A percentile compares a stretch with the other conserved stretches of the same genome.
Evolutionary conservation across 1,140 invertebrate genomes (phyloP).

Genomic region (Leptinotarsa texana): DNA sequence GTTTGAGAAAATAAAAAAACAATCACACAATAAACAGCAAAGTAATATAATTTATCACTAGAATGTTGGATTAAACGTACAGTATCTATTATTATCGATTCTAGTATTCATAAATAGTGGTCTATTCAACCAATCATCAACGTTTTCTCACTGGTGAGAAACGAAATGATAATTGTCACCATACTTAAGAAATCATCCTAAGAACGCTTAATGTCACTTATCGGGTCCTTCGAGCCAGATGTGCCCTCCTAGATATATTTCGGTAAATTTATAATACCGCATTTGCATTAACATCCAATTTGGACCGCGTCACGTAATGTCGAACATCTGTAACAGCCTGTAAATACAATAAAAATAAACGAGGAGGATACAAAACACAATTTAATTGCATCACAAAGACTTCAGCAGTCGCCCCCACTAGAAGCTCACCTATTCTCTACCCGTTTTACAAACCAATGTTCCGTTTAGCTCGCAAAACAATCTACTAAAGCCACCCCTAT

Average conservation of each 20-base stretch:
- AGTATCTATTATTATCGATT: too few relatives aligned
- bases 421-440: neutral
- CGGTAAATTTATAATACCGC: neutral
- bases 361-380: neutral
- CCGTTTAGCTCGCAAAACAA: constrained; percentile 22
- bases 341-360: constrained; percentile 4
- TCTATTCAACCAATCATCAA: too few relatives aligned
- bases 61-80: too few relatives aligned
- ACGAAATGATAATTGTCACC: too few relatives aligned
- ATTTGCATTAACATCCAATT: constrained; percentile 6
- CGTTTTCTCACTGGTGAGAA: too few relatives aligned
- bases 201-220: neutral
- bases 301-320: neutral
- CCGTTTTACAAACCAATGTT: constrained; percentile 8
- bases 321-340: constrained; percentile 7
- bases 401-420: neutral
- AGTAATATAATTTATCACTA: too few relatives aligned
- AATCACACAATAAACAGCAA: too few relatives aligned
- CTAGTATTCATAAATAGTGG: too few relatives aligned
- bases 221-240: neutral
- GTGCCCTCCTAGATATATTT: neutral
- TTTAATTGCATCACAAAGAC: constrained; percentile 3
- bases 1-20: too few relatives aligned
- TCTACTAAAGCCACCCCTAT: constrained; percentile 23
- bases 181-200: too few relatives aligned